These are phyloP conservation scores for Euplexia lucipara DNA, from an alignment of 2,888 invertebrate species.

Conservation along the genomic window DNA sequence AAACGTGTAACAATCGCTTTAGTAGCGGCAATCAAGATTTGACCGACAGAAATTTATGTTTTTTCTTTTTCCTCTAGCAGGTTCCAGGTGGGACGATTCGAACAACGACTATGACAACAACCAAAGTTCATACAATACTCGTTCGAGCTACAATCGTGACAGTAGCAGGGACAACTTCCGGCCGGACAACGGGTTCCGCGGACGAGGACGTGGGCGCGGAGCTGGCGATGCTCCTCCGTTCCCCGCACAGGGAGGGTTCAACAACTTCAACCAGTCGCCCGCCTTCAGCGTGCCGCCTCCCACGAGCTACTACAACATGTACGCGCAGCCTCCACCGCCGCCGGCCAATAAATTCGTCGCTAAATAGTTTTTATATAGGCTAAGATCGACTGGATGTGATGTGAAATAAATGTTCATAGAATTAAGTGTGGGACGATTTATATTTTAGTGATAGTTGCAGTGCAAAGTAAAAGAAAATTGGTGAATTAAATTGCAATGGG, in stretches of 20 bases:
- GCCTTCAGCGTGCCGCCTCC: constrained; percentile 75
- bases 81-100: constrained; percentile 79
- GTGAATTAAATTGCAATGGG: too few relatives aligned
- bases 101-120: constrained; percentile 63
- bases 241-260: constrained; percentile 27
- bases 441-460: constrained; percentile 21
- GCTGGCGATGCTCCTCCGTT: constrained; percentile 4
- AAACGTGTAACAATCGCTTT: constrained; percentile 7
- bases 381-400: constrained; percentile 58
- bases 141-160: constrained; percentile 57
- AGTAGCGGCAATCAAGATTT: constrained; percentile 2
- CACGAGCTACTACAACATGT: constrained; percentile 86
- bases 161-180: constrained; percentile 56
- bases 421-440: constrained; percentile 25
- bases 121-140: constrained; percentile 60
- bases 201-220: constrained; percentile 70
- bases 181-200: constrained; percentile 77
- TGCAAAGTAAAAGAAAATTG: too few relatives aligned
- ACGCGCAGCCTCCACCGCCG: constrained; percentile 83
- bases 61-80: constrained; percentile 47
- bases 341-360: constrained; percentile 70
- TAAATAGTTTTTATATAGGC: constrained; percentile 62
- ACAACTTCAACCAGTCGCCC: constrained; percentile 45
- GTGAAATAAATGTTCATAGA: constrained; percentile 56
- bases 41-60: constrained; percentile 11